These are phyloP conservation scores for Pseudococcus viburni DNA, from an alignment of 2,888 invertebrate genomes.

Conservation along the genomic window DNA sequence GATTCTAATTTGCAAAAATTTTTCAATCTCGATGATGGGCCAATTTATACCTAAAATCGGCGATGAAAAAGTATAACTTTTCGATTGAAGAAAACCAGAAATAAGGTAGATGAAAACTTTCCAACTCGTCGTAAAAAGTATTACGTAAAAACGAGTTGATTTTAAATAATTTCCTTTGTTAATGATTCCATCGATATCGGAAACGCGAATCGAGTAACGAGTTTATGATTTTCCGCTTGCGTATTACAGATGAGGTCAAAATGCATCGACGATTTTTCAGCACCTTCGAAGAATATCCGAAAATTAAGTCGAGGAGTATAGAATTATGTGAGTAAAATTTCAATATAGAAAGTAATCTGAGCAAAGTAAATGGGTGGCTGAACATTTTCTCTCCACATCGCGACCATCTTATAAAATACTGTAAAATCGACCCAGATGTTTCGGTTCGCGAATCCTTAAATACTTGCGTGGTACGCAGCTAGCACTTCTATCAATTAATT, in stretches of 20 bases:
- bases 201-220: not conserved
- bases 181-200: not conserved
- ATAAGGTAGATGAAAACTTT: not conserved
- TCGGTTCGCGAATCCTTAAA: slow-evolving; percentile 57
- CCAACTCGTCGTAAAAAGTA: not conserved
- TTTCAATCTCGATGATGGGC: not conserved
- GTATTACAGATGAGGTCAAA: not conserved
- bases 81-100: not conserved
- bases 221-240: slow-evolving; percentile 4
- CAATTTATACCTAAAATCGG: not conserved
- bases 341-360: slow-evolving; percentile 60
- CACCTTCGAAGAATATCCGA: too few species aligned
- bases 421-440: slow-evolving; percentile 65
- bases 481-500: slow-evolving; percentile 56
- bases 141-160: slow-evolving; percentile 20
- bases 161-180: slow-evolving; percentile 12
- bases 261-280: too few species aligned
- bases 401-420: slow-evolving; percentile 59
- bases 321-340: slow-evolving; percentile 50
- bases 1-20: slow-evolving; percentile 11
- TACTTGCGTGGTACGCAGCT: not conserved
- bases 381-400: slow-evolving; percentile 59
- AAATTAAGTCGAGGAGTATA: not conserved
- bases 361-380: slow-evolving; percentile 56
- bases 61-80: not conserved